Percentiles rank a stretch among this genome's conserved stretches.
These are phyloP conservation scores for Sciurus niger DNA, from an alignment of 2,113 vertebrate genomes.

Conservation along the genomic window DNA sequence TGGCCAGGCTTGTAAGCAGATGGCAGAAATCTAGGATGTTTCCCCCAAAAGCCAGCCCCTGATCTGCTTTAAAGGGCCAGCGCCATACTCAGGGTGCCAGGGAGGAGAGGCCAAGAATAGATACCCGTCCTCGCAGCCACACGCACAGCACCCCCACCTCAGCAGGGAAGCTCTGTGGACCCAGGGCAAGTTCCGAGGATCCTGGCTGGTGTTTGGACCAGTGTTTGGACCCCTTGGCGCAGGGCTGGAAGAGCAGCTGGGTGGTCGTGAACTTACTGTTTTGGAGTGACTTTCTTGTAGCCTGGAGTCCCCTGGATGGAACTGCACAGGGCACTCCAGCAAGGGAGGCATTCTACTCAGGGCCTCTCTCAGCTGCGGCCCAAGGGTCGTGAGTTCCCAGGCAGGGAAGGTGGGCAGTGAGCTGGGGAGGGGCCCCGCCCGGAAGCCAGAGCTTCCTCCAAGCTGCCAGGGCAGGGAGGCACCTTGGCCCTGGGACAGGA, in stretches of 20 bases:
- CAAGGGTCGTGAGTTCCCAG: neutral
- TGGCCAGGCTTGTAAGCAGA: slow-evolving; percentile 68
- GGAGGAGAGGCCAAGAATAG: neutral
- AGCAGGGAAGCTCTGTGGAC: neutral
- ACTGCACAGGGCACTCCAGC: neutral
- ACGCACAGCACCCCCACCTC: neutral
- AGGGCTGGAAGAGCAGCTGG: neutral
- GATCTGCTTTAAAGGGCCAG: slow-evolving; percentile 83
- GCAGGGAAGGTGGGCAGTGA: neutral
- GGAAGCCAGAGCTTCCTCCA: neutral
- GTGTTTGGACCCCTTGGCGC: fast-evolving
- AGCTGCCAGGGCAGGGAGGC: neutral
- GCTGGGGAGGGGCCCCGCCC: neutral
- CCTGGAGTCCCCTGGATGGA: neutral
- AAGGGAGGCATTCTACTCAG: neutral
- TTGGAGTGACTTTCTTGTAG: neutral
- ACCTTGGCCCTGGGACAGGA: neutral
- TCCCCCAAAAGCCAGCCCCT: slow-evolving; percentile 69
- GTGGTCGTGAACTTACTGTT: neutral
- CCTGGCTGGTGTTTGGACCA: neutral
- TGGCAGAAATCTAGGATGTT: slow-evolving; percentile 71
- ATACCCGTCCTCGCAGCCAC: neutral
- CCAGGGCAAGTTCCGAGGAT: fast-evolving
- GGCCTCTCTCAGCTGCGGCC: neutral
- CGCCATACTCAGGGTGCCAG: neutral